Evolutionary conservation across 2,888 invertebrate species (phyloP), one percentile per base, ranked within the genome.

Genomic region (Patella caerulea): DNA sequence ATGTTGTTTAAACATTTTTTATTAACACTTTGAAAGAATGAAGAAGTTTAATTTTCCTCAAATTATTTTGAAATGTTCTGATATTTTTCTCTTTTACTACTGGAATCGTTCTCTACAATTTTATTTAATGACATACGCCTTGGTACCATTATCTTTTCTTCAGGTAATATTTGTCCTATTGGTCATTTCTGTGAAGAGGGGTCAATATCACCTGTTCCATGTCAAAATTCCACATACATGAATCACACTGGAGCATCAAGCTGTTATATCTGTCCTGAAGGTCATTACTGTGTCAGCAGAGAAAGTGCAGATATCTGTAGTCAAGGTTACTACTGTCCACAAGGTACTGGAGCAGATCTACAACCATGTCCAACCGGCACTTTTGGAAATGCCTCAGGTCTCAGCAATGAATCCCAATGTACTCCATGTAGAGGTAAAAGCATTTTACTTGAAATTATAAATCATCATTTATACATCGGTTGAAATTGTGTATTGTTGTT

Each of bases 321-420:
- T 55, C 84, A 88, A 77, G 91, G 91, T 19, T 87, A 86, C 80
- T 91, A 88, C 81, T 91, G 91, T 78, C 90, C 90, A 7, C 83
- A 83, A 45, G 90, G 90, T 19, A 91, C 91, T 3, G 91, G 91
- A 9, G 87, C 88, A 12, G 87, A 88, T 73, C 83, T 88, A 9
- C 86, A 85, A 78, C 85, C 86, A 1, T 89, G 91, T 79, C 88
- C 90, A 0, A 82, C 86, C 3, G 91, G 91, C 24, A 88, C 87
- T 3, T 91, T 86, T 77, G 90, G 89, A 29, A 89, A 88, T 80
- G 86, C 85, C 12, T 85, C 87, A 17, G 89, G 89, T 12, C 83
- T 91, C 72, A 83, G 79, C 24, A 73, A 81, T 11, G 85, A 84
- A 72, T 73, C 79, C n/a, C 83, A 90, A 34, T 91, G 91, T 79